Evolutionary conservation across 2,888 invertebrate genomes (phyloP).

Genomic region (Aporophyla nigra): DNA sequence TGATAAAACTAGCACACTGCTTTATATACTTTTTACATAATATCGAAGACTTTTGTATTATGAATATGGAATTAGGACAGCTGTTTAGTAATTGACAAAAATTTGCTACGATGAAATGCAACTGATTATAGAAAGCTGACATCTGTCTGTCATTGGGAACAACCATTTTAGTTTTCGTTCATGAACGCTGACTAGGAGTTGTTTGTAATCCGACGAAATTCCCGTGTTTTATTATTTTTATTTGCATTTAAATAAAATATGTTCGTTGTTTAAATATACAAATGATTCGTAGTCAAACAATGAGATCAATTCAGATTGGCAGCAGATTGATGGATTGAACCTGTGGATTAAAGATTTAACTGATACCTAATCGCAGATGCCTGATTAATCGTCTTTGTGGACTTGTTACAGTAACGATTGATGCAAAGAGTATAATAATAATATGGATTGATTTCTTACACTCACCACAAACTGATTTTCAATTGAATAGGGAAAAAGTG

Average conservation of each 20-base stretch:
- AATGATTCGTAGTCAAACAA: background rate
- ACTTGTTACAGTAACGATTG: background rate
- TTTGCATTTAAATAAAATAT: background rate
- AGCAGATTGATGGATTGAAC: background rate
- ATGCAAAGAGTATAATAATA: too few species aligned
- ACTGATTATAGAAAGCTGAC: slow-evolving; percentile 65
- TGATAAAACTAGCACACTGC: slow-evolving; percentile 44
- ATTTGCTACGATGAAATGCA: slow-evolving; percentile 75
- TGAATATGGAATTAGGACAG: slow-evolving; percentile 78
- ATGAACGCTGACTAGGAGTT: slow-evolving; percentile 13
- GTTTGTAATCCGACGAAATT: slow-evolving; percentile 11
- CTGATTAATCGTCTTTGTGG: background rate
- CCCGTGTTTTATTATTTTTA: background rate
- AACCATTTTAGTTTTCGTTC: slow-evolving; percentile 64
- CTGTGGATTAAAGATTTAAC: background rate
- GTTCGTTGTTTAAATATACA: background rate
- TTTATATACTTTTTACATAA: slow-evolving; percentile 51
- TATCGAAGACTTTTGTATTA: slow-evolving; percentile 45
- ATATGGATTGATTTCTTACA: too few species aligned
- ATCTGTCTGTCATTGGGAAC: slow-evolving; percentile 57
- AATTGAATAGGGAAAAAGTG: too few species aligned
- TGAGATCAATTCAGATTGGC: background rate
- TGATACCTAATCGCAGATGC: background rate
- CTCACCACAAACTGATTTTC: too few species aligned
- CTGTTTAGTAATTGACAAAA: slow-evolving; percentile 86